Base-by-base conservation (phyloP, 2,113 vertebrate species). In the Anhinga anhinga region DNA sequence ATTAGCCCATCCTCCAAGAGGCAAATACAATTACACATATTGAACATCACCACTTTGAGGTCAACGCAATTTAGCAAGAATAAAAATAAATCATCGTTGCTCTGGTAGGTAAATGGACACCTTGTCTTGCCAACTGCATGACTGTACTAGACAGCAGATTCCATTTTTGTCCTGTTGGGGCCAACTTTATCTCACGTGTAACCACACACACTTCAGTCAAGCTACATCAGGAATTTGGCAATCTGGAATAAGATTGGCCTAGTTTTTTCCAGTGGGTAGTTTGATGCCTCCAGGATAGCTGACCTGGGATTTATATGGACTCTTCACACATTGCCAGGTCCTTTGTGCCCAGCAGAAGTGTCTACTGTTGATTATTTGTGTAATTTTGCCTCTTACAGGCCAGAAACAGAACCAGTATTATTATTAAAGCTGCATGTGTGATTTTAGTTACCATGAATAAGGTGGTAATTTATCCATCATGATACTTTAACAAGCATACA, bases 401-500 rank as follows among this genome's bases (percentile, higher is more conserved):
- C 66, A 82, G 73, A 78, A 84, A 69, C 3, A 56, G 55, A 86
- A 32, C 3, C 32, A 36, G 9, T 25, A 42, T 20, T 67, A 50
- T 15, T 69, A 49, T n/a, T 76, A 56, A 80, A 82, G 42, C 67
- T 82, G 23, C 23, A 53, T 26, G 15, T 82, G 26, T 50, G 53
- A 45, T 80, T 89, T 53, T 50, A 73, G 59, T 66, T 85, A 56
- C 45, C 32, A 47, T 13, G 49, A 79, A 72, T 42, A 85, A 80
- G 29, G 82, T 62, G 50, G 30, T 50, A 93, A 95, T 88, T 91
- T 77, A 91, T 82, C 84, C 91, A 81, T 80, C 74, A 25, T 17
- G 66, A 76, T 74, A 79, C 50, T 82, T 94, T 85, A 96, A 94
- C 55, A 91, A 94, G 93, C 78, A 14, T 66, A 32, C 23, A 88